Conservation (phyloP, 2,888 invertebrate species). For the Rotaria socialis region DNA sequence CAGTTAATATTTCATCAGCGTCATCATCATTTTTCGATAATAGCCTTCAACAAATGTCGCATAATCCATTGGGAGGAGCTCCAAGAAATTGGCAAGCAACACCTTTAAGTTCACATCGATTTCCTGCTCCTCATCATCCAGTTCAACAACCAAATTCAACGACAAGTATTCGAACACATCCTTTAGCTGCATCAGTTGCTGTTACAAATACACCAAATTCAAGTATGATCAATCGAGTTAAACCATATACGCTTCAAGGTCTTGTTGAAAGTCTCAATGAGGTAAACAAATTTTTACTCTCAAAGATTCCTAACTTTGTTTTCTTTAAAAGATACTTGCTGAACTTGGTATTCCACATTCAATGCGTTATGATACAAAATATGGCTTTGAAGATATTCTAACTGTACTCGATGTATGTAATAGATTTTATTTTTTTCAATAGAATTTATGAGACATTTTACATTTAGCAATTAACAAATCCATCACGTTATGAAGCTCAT, state of each 20-base stretch:
- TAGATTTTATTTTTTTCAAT: background rate
- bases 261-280: background rate
- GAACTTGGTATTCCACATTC: background rate
- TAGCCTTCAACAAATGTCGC: background rate
- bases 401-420: background rate
- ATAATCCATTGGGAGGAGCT: background rate
- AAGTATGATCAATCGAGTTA: background rate
- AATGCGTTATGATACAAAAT: background rate
- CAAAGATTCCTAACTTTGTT: background rate
- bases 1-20: background rate
- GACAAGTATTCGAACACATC: background rate
- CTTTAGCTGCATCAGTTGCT: background rate
- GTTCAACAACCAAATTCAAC: background rate
- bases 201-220: background rate
- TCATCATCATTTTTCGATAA: background rate
- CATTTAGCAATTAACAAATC: background rate
- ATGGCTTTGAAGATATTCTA: conserved; percentile 5
- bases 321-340: background rate
- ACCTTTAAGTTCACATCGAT: background rate
- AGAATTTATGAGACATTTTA: background rate
- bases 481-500: background rate
- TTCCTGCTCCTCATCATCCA: background rate
- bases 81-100: conserved; percentile 8
- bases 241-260: background rate
- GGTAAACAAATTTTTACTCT: background rate